These are phyloP conservation scores for Nemotelus nigrinus DNA, from an alignment of 2,888 invertebrate genomes.

Conservation along the genomic window DNA sequence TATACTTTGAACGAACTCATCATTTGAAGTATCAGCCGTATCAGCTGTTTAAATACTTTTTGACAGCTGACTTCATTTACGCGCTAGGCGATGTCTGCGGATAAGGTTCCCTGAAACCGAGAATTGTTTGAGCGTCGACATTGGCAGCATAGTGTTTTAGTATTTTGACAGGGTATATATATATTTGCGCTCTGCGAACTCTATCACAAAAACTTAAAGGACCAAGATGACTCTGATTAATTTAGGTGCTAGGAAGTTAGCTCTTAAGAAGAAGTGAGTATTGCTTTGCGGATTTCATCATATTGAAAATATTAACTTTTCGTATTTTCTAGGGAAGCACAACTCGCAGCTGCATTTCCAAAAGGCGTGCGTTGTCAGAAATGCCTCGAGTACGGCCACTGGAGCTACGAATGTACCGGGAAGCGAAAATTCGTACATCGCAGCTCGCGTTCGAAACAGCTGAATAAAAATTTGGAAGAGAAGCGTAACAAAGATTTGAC, in stretches of 20 bases:
- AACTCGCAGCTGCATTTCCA: conserved; percentile 74
- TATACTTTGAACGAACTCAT: no score
- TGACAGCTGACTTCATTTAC: no score
- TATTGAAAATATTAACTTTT: background rate
- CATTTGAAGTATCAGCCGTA: no score
- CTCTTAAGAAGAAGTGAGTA: conserved; percentile 60
- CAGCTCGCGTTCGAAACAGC: conserved; percentile 81
- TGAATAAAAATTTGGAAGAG: conserved; percentile 72
- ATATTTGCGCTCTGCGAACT: no score
- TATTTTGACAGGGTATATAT: no score
- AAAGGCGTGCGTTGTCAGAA: conserved; percentile 89
- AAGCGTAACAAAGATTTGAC: conserved; percentile 50
- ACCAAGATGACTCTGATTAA: conserved; percentile 60
- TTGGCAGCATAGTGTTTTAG: no score
- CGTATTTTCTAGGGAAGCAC: conserved; percentile 66
- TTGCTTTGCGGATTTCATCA: background rate
- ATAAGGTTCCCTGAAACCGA: no score
- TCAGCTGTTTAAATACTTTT: no score
- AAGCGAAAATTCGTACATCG: conserved; percentile 89
- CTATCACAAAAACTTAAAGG: no score
- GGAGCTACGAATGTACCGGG: conserved; percentile 93
- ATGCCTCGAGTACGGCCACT: conserved; percentile 91
- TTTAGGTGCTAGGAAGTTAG: conserved; percentile 61
- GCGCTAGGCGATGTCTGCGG: no score
- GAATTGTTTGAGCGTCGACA: no score